Base-by-base conservation (phyloP, 2,888 invertebrate genomes). In the Limnephilus rhombicus region DNA sequence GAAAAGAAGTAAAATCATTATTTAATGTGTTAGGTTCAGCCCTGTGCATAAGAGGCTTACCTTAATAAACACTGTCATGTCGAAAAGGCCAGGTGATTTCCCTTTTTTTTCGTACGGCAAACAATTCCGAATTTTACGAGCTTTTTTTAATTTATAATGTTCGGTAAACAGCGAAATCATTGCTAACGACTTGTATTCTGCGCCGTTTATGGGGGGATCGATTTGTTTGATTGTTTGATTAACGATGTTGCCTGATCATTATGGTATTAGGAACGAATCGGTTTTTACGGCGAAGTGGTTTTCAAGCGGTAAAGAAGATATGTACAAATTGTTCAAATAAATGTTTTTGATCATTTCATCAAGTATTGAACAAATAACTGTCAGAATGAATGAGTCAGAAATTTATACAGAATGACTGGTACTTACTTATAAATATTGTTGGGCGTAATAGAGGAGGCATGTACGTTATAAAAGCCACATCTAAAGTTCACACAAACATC, bases 291-390 rank as follows among this genome's bases (percentile, higher is more conserved):
- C 9, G 24, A 9, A n/a, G 68, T 24, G 68, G 68, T 24, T 68
- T 68, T 68, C n/a, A 9, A n/a, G 68, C 24, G 24, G 68, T 68
- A 68, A 68, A 68, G 68, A 7, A 41, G 45, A 45, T 45, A n/a
- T 24, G 24, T 18, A 24, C 68, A 24, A 68, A 68, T 68, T 24
- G 68, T 68, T 68, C 68, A 68, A 68, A 68, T n/a, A 68, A 68
- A 68, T 68, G 68, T 68, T 68, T 68, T 68, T 68, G 68, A 68
- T 68, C 68, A 68, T 68, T 68, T 68, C 68, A 68, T 68, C 68
- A n/a, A 68, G 68, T n/a, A n/a, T 68, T 68, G 7, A 68, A 68
- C 68, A n/a, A 24, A 68, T 24, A 68, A 68, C 68, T 68, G 68
- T 68, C 68, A 68, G 24, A 5, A 9, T n/a, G 7, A 9, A n/a